A percentile compares a stretch with the other conserved stretches of the same genome.
Evolutionary conservation across 2,113 vertebrate species (phyloP).

Genomic region (Chaetodon auriga): DNA sequence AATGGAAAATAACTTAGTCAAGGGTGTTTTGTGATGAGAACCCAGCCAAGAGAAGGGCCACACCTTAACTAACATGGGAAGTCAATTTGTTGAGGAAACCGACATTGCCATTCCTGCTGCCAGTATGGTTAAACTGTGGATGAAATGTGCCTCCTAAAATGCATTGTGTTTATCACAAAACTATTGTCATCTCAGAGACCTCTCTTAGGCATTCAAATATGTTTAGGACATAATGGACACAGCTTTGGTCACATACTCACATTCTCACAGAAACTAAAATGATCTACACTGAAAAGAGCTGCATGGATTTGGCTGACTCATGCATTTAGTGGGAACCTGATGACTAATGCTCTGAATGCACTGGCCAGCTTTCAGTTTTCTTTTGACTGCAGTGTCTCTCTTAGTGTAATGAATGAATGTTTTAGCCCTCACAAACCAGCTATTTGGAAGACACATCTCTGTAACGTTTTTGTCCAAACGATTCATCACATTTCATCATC

Average conservation of each 20-base stretch:
- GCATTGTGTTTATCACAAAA: too few relatives aligned
- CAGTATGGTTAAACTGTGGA: too few relatives aligned
- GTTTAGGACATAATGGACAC: not conserved
- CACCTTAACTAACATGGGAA: too few relatives aligned
- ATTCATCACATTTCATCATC: not conserved
- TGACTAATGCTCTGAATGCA: conserved; percentile 20
- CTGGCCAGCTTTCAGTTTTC: conserved; percentile 18
- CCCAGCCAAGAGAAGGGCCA: too few relatives aligned
- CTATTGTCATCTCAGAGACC: not conserved
- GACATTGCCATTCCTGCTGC: too few relatives aligned
- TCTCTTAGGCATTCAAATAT: not conserved
- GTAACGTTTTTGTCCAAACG: not conserved
- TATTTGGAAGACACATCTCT: not conserved
- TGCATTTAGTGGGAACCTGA: conserved; percentile 24
- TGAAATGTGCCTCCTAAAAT: not conserved
- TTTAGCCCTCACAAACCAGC: not conserved
- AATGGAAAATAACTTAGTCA: too few relatives aligned
- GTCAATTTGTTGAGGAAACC: too few relatives aligned
- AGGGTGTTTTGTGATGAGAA: too few relatives aligned
- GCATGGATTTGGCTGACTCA: conserved; percentile 36
- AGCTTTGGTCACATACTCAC: not conserved
- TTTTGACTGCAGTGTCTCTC: conserved; percentile 1
- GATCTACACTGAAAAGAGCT: not conserved
- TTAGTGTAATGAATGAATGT: conserved; percentile 4
- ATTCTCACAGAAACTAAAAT: not conserved